These are phyloP conservation scores for Parotia lawesii DNA, from an alignment of 2,113 vertebrate species.

Conservation along the genomic window DNA sequence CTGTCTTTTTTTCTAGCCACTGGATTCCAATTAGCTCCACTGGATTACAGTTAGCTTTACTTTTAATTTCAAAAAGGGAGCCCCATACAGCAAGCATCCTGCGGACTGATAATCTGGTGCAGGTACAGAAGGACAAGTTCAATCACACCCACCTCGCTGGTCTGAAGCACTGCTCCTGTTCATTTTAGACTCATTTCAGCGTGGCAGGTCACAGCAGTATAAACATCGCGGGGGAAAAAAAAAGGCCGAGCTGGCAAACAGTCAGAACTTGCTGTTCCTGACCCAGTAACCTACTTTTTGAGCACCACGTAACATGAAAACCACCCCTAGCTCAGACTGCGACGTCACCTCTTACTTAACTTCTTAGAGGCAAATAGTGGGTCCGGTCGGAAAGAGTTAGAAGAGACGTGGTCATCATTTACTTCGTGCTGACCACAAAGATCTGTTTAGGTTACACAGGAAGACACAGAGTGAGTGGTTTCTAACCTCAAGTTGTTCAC, in stretches of 20 bases:
- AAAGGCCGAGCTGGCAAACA: slow-evolving; percentile 76
- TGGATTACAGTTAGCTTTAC: background rate
- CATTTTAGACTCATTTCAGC: slow-evolving; percentile 83
- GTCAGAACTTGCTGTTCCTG: slow-evolving; percentile 89
- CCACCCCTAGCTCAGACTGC: slow-evolving; percentile 61
- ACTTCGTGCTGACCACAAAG: slow-evolving; percentile 23
- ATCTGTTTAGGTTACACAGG: background rate
- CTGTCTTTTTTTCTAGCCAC: background rate
- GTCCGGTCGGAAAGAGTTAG: background rate
- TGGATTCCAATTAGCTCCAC: background rate
- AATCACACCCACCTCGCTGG: background rate
- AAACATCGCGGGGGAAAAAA: slow-evolving; percentile 49
- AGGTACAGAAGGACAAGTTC: background rate
- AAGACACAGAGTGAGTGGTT: background rate
- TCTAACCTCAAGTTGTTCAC: background rate
- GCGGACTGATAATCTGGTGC: background rate
- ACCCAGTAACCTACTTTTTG: slow-evolving; percentile 94
- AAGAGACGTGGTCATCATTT: background rate
- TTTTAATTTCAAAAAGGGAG: background rate
- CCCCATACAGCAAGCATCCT: background rate
- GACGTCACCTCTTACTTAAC: slow-evolving; percentile 84
- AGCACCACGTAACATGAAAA: slow-evolving; percentile 79
- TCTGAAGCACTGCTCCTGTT: background rate
- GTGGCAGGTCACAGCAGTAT: slow-evolving; percentile 83
- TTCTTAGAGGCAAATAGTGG: slow-evolving; percentile 27